phyloP scores from a whole-genome alignment of 2,888 invertebrate species.

The Craniophora ligustri region DNA sequence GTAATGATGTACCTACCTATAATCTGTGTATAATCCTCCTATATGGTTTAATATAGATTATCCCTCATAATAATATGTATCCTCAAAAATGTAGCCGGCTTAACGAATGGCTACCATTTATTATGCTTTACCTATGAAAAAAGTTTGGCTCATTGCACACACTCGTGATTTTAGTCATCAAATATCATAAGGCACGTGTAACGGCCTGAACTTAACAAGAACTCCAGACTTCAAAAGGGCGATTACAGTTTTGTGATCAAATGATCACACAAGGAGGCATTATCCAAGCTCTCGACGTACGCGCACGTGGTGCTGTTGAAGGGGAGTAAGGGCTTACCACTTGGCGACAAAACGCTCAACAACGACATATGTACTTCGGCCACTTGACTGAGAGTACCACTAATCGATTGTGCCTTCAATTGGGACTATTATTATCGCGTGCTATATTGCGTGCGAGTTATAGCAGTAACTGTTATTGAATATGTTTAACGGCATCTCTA shows the following conservation, averaged over 20 bases:
- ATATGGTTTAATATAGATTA: too few relatives aligned
- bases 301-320: constrained; percentile 63
- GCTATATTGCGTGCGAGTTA: background rate
- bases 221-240: constrained; percentile 30
- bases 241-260: constrained; percentile 52
- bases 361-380: constrained; percentile 71
- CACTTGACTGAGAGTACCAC: constrained; percentile 55
- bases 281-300: constrained; percentile 59
- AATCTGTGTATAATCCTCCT: too few relatives aligned
- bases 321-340: constrained; percentile 41
- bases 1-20: too few relatives aligned
- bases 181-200: constrained; percentile 17
- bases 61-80: too few relatives aligned
- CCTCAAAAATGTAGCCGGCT: too few relatives aligned
- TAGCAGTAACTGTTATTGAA: background rate
- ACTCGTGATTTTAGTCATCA: too few relatives aligned
- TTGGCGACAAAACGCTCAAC: constrained; percentile 44
- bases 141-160: too few relatives aligned
- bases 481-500: too few relatives aligned
- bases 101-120: too few relatives aligned
- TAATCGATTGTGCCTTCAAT: constrained; percentile 29
- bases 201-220: constrained; percentile 8
- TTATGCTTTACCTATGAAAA: too few relatives aligned
- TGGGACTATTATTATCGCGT: constrained; percentile 16
- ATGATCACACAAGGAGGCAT: constrained; percentile 70